Conservation (phyloP, 2,888 invertebrate species). For the Ochropleura leucogaster region DNA sequence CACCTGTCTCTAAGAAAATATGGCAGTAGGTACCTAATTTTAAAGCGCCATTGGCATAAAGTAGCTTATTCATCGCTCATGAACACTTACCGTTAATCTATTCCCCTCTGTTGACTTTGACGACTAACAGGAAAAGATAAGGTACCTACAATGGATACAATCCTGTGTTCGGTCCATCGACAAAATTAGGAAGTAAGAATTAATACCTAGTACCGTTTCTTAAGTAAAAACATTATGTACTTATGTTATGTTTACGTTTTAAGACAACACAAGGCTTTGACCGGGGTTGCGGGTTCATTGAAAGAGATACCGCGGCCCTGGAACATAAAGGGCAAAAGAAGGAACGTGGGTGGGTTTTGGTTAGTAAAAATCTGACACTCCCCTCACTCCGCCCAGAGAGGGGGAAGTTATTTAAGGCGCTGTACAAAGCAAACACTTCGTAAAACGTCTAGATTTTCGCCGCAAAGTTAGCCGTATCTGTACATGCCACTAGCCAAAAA, state of each 20-base stretch:
- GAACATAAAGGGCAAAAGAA: too few species aligned
- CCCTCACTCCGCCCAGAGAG: too few species aligned
- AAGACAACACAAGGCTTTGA: not conserved
- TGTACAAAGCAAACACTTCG: too few species aligned
- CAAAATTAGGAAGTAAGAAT: slow-evolving; percentile 12
- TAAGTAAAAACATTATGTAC: not conserved
- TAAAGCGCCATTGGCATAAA: not conserved
- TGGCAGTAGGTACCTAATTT: not conserved
- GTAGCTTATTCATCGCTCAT: slow-evolving; percentile 20
- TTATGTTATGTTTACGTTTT: not conserved
- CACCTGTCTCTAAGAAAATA: not conserved
- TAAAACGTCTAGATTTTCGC: too few species aligned
- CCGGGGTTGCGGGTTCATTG: too few species aligned
- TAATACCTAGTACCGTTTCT: too few species aligned
- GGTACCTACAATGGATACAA: slow-evolving; percentile 20
- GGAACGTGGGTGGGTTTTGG: too few species aligned
- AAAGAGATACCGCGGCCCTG: too few species aligned
- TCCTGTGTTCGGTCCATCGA: slow-evolving; percentile 19
- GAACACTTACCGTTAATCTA: slow-evolving; percentile 36
- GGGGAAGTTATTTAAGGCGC: too few species aligned
- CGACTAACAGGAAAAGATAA: slow-evolving; percentile 59
- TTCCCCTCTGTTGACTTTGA: slow-evolving; percentile 51
- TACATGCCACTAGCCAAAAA: too few species aligned
- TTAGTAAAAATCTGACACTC: too few species aligned
- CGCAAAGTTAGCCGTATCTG: too few species aligned